A percentile compares a stretch with the other conserved stretches of the same genome.
Evolutionary conservation across 64 coral and sea anemone genomes (phyloP).

Genomic region (Orbicella faveolata): DNA sequence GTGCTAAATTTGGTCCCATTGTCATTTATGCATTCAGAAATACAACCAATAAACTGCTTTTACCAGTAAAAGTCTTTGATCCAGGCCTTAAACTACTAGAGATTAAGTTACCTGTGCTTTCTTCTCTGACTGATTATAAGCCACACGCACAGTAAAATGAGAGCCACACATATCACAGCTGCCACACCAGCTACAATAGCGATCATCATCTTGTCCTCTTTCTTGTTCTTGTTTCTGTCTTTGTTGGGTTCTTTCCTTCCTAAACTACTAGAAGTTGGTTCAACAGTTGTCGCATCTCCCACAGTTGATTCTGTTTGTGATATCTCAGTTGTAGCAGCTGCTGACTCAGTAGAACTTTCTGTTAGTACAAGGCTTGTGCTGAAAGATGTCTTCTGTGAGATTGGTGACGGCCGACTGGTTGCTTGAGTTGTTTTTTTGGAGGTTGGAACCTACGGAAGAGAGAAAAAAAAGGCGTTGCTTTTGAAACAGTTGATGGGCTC

Average conservation of each 20-base stretch:
- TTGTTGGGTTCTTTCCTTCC: neutral
- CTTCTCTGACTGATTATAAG: slow-evolving; percentile 9
- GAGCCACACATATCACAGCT: slow-evolving; percentile 13
- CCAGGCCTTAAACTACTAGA: no score
- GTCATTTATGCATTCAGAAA: no score
- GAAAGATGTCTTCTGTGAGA: neutral
- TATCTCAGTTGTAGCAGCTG: neutral
- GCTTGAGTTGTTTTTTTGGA: neutral
- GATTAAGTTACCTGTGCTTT: slow-evolving; percentile 14
- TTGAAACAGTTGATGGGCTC: neutral
- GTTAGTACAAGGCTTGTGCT: neutral
- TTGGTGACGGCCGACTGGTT: neutral
- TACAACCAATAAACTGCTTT: no score
- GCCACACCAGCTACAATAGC: neutral
- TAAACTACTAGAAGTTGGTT: neutral
- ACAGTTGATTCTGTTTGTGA: neutral
- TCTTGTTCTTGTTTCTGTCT: neutral
- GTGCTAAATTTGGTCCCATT: no score
- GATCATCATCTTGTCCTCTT: neutral
- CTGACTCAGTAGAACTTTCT: neutral
- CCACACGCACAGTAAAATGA: slow-evolving; percentile 20
- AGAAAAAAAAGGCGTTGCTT: neutral
- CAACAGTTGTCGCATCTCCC: neutral
- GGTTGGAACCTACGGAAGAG: neutral
- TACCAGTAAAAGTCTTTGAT: no score